Evolutionary conservation across 2,888 invertebrate species (phyloP).

Genomic region (Cynaeus angustus): DNA sequence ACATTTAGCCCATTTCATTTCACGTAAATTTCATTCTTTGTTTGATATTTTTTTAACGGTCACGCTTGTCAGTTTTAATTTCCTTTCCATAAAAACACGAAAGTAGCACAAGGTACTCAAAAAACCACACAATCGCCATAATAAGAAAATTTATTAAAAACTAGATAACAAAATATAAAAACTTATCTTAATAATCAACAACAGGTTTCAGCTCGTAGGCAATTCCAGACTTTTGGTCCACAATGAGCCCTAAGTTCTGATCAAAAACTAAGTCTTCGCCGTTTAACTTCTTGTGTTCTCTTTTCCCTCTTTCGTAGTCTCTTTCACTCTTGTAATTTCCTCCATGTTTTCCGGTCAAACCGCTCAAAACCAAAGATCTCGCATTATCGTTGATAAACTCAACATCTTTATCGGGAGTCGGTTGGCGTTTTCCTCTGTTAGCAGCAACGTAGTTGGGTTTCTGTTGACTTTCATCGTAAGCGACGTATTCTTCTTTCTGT

Average conservation of each 20-base stretch:
- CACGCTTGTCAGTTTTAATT: not conserved
- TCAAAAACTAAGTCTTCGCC: conserved; percentile 56
- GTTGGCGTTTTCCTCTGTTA: conserved; percentile 60
- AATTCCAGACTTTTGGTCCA: conserved; percentile 57
- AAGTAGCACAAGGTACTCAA: conserved; percentile 8
- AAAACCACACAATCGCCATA: conserved; percentile 4
- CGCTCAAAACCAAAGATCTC: conserved; percentile 59
- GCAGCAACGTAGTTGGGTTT: conserved; percentile 32
- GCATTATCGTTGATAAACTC: conserved; percentile 67
- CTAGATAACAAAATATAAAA: conserved; percentile 47
- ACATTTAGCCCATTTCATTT: not conserved
- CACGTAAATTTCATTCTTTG: conserved; percentile 4
- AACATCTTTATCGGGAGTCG: conserved; percentile 61
- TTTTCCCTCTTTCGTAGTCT: conserved; percentile 62
- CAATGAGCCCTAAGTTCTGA: conserved; percentile 52
- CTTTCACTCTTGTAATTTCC: conserved; percentile 66
- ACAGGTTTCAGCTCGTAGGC: conserved; percentile 55
- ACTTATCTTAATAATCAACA: conserved; percentile 31
- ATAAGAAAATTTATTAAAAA: conserved; percentile 39
- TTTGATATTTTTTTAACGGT: not conserved
- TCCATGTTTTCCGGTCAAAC: conserved; percentile 64
- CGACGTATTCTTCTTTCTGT: conserved; percentile 63
- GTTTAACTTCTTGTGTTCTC: conserved; percentile 57
- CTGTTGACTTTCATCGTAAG: conserved; percentile 58
- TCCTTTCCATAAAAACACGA: not conserved